A percentile compares a stretch with the other conserved stretches of the same genome.
Evolutionary conservation across 2,113 vertebrate genomes (phyloP).

Genomic region (Hyla sarda): DNA sequence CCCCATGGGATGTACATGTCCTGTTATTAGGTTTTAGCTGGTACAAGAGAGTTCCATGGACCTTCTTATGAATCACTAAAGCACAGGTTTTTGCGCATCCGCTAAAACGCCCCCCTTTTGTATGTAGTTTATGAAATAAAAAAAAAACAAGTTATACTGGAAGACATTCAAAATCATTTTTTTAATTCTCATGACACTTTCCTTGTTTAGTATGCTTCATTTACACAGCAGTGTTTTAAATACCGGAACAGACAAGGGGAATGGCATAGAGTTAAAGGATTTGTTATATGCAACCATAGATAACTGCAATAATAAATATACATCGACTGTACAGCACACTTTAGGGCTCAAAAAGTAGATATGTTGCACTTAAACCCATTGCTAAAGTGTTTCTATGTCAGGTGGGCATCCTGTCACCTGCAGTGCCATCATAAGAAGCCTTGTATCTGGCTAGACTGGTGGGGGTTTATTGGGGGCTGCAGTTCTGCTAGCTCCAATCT

Average conservation of each 20-base stretch:
- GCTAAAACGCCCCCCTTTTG: background rate
- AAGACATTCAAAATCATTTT: conserved; percentile 60
- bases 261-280: conserved; percentile 72
- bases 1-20: no score
- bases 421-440: background rate
- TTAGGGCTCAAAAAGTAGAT: conserved; percentile 74
- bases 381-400: conserved; percentile 32
- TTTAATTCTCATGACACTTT: conserved; percentile 79
- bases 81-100: background rate
- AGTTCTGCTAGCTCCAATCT: background rate
- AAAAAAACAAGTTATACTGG: conserved; percentile 36
- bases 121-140: background rate
- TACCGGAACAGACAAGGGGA: conserved; percentile 83
- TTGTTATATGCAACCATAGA: conserved; percentile 96
- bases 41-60: no score
- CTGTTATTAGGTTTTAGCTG: no score
- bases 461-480: conserved; percentile 1
- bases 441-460: conserved; percentile 11
- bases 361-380: conserved; percentile 64
- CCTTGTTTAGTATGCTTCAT: conserved; percentile 78
- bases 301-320: conserved; percentile 96
- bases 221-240: conserved; percentile 82
- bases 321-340: conserved; percentile 88
- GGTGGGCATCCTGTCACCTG: background rate
- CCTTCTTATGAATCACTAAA: background rate